Evolutionary conservation across 2,113 vertebrate genomes (phyloP).

Genomic region (Perca fluviatilis): DNA sequence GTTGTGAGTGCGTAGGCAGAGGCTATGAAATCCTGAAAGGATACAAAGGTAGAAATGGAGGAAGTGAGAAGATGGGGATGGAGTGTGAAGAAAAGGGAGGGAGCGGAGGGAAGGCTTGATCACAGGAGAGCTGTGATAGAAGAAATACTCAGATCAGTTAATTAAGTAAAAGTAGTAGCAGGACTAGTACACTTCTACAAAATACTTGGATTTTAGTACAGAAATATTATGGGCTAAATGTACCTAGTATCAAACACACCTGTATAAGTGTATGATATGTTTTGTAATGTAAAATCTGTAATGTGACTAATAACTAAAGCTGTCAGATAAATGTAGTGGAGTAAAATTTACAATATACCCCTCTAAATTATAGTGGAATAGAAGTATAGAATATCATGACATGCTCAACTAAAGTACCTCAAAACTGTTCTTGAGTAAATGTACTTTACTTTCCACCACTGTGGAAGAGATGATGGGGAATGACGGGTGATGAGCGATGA

Average conservation of each 20-base stretch:
- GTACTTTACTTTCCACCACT: background rate
- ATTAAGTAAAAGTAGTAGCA: background rate
- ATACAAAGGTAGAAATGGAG: slow-evolving; percentile 56
- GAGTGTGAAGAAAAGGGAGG: slow-evolving; percentile 64
- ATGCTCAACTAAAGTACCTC: background rate
- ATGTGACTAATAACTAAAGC: background rate
- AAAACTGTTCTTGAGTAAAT: background rate
- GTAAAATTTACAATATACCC: background rate
- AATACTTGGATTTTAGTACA: background rate
- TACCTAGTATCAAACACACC: background rate
- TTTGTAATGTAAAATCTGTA: background rate
- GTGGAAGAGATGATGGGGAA: slow-evolving; percentile 43
- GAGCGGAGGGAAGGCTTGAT: slow-evolving; percentile 34
- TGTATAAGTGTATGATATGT: background rate
- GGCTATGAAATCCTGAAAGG: slow-evolving; percentile 55
- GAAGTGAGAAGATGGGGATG: slow-evolving; percentile 61
- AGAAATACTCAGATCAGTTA: background rate
- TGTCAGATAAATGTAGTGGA: background rate
- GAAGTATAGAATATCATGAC: background rate
- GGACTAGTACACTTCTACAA: no score
- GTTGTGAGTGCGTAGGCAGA: slow-evolving; percentile 42
- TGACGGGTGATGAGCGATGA: slow-evolving; percentile 53
- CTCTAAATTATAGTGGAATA: background rate
- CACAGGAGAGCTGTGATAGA: slow-evolving; percentile 13
- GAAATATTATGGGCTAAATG: background rate